Percentiles rank a stretch among this genome's conserved stretches.
Evolutionary conservation across 2,888 invertebrate genomes (phyloP).

Genomic region (Ectemnius continuus): DNA sequence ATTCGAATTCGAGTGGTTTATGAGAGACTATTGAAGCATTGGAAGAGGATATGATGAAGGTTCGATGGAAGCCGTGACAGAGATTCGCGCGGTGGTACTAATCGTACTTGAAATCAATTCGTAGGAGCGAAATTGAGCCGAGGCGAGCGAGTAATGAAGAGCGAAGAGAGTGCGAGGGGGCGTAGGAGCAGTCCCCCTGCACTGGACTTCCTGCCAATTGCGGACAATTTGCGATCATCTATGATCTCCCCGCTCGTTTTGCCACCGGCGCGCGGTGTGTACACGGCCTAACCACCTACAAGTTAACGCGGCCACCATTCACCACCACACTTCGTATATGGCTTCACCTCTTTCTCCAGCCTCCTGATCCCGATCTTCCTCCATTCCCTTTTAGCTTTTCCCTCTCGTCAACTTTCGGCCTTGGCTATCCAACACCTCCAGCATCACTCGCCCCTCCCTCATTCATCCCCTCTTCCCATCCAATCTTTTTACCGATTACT

Average conservation of each 20-base stretch:
- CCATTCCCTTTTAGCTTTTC: slow-evolving; percentile 20
- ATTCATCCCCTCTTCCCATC: background rate
- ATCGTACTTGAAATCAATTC: slow-evolving; percentile 60
- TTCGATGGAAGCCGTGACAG: background rate
- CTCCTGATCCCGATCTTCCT: slow-evolving; percentile 10
- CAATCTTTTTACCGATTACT: background rate
- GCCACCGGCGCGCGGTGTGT: slow-evolving; percentile 50
- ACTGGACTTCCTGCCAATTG: slow-evolving; percentile 77
- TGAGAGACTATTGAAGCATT: too few relatives aligned
- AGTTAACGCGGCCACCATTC: slow-evolving; percentile 63
- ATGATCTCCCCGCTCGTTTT: slow-evolving; percentile 74
- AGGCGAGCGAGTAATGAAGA: slow-evolving; percentile 63
- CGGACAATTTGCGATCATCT: slow-evolving; percentile 77
- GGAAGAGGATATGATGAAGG: background rate
- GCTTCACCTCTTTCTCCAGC: background rate
- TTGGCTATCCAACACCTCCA: too few relatives aligned
- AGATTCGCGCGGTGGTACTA: slow-evolving; percentile 29
- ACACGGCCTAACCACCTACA: slow-evolving; percentile 59
- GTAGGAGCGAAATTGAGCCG: slow-evolving; percentile 57
- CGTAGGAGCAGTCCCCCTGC: slow-evolving; percentile 69
- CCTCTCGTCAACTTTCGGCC: background rate
- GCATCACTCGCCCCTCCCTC: background rate
- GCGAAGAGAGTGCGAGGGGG: slow-evolving; percentile 69
- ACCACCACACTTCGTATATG: slow-evolving; percentile 17
- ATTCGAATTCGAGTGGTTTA: too few relatives aligned